These are phyloP conservation scores for Edolisoma coerulescens DNA, from an alignment of 2,113 vertebrate species.

Conservation along the genomic window DNA sequence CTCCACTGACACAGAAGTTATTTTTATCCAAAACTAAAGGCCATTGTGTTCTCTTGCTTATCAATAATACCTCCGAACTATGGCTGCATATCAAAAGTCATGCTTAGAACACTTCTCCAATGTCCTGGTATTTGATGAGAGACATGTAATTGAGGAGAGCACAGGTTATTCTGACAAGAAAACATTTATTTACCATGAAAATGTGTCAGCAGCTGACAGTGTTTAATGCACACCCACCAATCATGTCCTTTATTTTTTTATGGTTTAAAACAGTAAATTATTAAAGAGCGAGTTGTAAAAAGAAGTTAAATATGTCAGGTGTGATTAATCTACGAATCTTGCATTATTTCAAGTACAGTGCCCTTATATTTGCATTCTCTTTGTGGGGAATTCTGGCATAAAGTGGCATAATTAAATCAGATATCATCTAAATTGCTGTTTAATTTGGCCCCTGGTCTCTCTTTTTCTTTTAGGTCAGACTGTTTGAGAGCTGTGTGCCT, in stretches of 20 bases:
- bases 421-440: background rate
- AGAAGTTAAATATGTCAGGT: background rate
- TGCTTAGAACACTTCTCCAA: background rate
- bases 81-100: background rate
- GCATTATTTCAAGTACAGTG: background rate
- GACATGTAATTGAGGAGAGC: background rate
- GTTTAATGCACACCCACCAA: background rate
- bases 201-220: background rate
- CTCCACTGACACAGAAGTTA: background rate
- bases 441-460: background rate
- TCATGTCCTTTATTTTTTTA: background rate
- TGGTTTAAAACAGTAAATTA: background rate
- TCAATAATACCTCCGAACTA: background rate
- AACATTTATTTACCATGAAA: background rate
- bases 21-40: background rate
- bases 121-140: background rate
- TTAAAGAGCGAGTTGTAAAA: background rate
- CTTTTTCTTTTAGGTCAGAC: background rate
- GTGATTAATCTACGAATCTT: background rate
- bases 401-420: background rate
- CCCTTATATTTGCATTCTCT: background rate
- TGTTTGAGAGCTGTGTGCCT: background rate
- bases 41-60: background rate
- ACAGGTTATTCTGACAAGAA: background rate
- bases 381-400: background rate